Evolutionary conservation across 2,797 vertebrate species (phyloP).

Genomic region (Sebastiscus tertius): DNA sequence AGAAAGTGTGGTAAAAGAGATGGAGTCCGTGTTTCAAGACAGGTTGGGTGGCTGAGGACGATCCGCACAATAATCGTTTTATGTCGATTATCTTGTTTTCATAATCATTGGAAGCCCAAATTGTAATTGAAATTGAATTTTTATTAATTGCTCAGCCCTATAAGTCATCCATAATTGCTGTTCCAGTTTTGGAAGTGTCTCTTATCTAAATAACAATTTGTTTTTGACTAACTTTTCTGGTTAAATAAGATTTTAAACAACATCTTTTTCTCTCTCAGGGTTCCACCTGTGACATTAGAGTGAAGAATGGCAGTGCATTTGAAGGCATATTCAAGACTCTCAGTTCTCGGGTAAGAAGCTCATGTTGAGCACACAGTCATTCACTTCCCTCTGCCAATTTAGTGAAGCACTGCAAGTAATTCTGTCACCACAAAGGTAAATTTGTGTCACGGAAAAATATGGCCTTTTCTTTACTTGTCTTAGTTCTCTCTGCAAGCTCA

Average conservation of each 20-base stretch:
- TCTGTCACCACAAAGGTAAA: neutral
- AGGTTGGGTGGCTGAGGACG: too few species aligned
- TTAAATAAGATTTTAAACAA: neutral
- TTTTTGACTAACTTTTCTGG: neutral
- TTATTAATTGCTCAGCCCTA: too few species aligned
- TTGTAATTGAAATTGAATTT: too few species aligned
- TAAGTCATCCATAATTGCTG: neutral
- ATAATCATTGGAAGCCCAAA: too few species aligned
- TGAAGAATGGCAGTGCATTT: conserved; percentile 90
- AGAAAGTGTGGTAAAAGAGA: too few species aligned
- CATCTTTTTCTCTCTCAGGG: conserved; percentile 78
- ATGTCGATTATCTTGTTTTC: too few species aligned
- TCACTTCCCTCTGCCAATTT: neutral
- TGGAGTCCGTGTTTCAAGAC: too few species aligned
- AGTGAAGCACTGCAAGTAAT: neutral
- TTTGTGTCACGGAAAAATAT: neutral
- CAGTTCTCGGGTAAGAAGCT: conserved; percentile 88
- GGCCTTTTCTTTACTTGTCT: neutral
- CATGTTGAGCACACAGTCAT: neutral
- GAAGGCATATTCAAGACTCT: conserved; percentile 94
- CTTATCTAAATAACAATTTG: neutral
- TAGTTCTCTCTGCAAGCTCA: neutral
- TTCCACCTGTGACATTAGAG: conserved; percentile 92
- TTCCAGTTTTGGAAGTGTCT: neutral
- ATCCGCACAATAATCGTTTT: too few species aligned